Base-by-base conservation (phyloP, 30 jellyfish, hydroid and myxozoan genomes). In the Hydractinia echinata region DNA sequence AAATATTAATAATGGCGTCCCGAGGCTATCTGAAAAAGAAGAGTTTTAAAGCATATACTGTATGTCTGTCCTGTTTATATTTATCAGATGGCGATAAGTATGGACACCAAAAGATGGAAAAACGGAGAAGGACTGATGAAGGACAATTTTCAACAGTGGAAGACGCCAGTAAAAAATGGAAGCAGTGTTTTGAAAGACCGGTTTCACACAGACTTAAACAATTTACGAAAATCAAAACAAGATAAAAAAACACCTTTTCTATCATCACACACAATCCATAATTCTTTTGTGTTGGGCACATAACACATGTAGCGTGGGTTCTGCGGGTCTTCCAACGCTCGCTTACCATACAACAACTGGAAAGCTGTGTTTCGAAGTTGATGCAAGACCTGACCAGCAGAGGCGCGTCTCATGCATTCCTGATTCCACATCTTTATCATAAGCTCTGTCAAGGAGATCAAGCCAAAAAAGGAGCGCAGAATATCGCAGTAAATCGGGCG, bases 191-290 rank as follows among this genome's bases (percentile, higher is more conserved):
- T 30, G 44, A 30, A 30, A 30, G 44, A 30, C 44, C 44, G 44
- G 44, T 30, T 30, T 30, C 44, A 30, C 44, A 30, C 2, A 30
- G 44, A 30, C 44, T 30, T 30, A 30, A 10, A 67, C 19, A 13
- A 15, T 67, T 67, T 15, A 13, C 1, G 51, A 67, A 10, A 67
- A 67, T 15, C 11, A 21, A 67, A 67, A 21, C n/a, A 21, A 10
- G 44, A 30, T 30, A 2, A 30, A 30, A 30, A 30, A 30, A 0
- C 50, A 80, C 87, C 87, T 14, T 84, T 48, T 19, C 71, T 77
- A 58, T 84, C 89, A 62, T 93, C 95, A 55, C 99, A 93, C 20
- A 87, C 53, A 6, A 85, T 52, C 99, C 99, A 93, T 14, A 88
- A 51, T 81, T 87, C 95, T 20, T 64, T 66, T 9, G 72, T 48